These are phyloP conservation scores for Metopia argyrocephala DNA, from an alignment of 2,888 invertebrate genomes.

Conservation along the genomic window DNA sequence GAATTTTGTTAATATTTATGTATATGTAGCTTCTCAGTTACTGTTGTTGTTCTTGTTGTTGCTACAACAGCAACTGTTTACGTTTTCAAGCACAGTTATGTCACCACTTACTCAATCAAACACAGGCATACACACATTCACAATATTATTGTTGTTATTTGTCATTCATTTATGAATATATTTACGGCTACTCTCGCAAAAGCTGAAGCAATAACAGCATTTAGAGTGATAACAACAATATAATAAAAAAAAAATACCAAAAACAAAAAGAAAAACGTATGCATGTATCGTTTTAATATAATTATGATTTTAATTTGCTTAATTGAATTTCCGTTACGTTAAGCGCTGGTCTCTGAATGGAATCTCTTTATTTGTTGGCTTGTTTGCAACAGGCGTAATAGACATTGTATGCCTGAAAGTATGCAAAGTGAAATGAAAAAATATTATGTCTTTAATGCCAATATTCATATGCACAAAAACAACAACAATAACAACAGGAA, in stretches of 20 bases:
- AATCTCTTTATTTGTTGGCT: neutral
- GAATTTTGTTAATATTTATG: neutral
- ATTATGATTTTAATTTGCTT: slow-evolving; percentile 64
- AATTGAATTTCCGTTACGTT: slow-evolving; percentile 57
- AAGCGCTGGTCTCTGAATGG: slow-evolving; percentile 8
- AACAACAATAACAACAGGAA: neutral
- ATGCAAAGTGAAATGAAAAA: slow-evolving; percentile 29
- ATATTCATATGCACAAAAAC: slow-evolving; percentile 2
- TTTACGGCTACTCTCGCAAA: neutral
- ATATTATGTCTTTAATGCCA: slow-evolving; percentile 3
- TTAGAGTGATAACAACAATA: neutral
- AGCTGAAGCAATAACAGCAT: neutral
- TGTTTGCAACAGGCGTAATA: neutral
- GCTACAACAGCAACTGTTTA: neutral
- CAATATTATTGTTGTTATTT: slow-evolving; percentile 12
- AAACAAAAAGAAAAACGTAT: neutral
- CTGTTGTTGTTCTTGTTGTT: neutral
- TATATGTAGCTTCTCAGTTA: neutral
- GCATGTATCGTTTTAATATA: slow-evolving; percentile 32
- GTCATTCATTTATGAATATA: slow-evolving; percentile 10
- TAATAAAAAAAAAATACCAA: neutral
- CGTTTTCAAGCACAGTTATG: neutral
- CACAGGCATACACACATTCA: neutral
- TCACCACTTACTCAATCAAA: neutral
- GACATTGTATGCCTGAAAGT: slow-evolving; percentile 7